These are phyloP conservation scores for Orchesella flavescens DNA, from an alignment of 2,888 invertebrate genomes.

Conservation along the genomic window DNA sequence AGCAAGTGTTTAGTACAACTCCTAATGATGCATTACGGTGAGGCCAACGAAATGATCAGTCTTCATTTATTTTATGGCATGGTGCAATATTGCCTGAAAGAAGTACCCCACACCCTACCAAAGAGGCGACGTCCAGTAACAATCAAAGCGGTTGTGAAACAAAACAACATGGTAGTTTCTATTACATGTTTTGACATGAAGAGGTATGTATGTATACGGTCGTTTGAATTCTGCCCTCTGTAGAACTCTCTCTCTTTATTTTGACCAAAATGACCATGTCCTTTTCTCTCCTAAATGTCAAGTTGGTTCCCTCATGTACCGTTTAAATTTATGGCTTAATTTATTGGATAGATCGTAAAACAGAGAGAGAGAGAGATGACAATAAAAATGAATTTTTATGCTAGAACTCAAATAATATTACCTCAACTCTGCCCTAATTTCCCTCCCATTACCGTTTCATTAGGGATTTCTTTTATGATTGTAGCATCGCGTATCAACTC, in stretches of 20 bases:
- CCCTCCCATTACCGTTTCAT: slow-evolving; percentile 7
- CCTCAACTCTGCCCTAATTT: too few relatives aligned
- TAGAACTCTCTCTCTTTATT: neutral
- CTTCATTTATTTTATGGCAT: neutral
- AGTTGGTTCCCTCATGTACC: neutral
- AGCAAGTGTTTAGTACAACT: slow-evolving; percentile 1
- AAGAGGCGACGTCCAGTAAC: neutral
- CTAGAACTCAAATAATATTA: too few relatives aligned
- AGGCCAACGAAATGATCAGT: slow-evolving; percentile 28
- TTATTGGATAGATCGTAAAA: neutral
- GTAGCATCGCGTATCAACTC: neutral
- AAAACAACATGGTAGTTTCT: neutral
- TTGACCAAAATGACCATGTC: too few relatives aligned
- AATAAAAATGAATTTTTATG: too few relatives aligned
- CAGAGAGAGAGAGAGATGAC: too few relatives aligned
- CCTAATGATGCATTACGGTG: neutral
- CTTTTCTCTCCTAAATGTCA: neutral
- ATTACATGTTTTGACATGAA: slow-evolving; percentile 19
- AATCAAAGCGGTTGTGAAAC: neutral
- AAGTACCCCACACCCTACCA: neutral
- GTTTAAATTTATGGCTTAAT: slow-evolving; percentile 17
- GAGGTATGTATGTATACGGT: neutral
- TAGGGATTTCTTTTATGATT: slow-evolving; percentile 17
- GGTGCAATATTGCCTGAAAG: neutral
- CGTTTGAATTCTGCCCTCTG: neutral